Percentiles rank a stretch among this genome's conserved stretches.
Evolutionary conservation across 2,888 invertebrate genomes (phyloP).

Genomic region (Ectobius pallidus): DNA sequence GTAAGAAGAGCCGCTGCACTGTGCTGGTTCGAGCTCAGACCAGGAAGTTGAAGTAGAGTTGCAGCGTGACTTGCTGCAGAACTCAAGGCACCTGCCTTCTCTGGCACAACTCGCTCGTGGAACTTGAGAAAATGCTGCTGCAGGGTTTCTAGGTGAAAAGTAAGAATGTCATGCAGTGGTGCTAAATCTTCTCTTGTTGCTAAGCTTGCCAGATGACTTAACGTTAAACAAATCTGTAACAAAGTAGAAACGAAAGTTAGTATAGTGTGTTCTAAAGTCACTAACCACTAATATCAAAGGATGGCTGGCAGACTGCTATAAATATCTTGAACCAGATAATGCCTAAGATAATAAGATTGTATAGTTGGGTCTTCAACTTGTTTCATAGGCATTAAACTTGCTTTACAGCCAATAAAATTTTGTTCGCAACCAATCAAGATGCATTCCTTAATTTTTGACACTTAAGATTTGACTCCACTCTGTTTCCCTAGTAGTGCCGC

Average conservation of each 20-base stretch:
- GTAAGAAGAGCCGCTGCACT: slow-evolving; percentile 30
- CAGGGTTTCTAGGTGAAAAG: slow-evolving; percentile 56
- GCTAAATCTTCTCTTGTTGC: slow-evolving; percentile 64
- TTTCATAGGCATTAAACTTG: too few relatives aligned
- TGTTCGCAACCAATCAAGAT: too few relatives aligned
- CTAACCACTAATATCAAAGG: too few relatives aligned
- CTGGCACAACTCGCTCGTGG: slow-evolving; percentile 55
- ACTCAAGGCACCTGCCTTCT: slow-evolving; percentile 52
- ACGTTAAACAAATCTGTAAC: slow-evolving; percentile 70
- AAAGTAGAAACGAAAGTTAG: background rate
- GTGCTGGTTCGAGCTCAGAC: slow-evolving; percentile 33
- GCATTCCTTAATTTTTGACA: too few relatives aligned
- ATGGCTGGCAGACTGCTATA: too few relatives aligned
- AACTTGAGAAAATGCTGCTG: slow-evolving; percentile 53
- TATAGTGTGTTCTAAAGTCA: background rate
- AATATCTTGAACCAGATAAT: too few relatives aligned
- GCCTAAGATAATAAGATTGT: too few relatives aligned
- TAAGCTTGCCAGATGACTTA: slow-evolving; percentile 72
- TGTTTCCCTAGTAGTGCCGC: too few relatives aligned
- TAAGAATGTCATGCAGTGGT: slow-evolving; percentile 59
- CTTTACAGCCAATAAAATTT: too few relatives aligned
- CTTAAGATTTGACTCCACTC: too few relatives aligned
- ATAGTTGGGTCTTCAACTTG: too few relatives aligned
- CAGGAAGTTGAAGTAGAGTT: slow-evolving; percentile 24
- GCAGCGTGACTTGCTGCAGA: slow-evolving; percentile 32